Evolutionary conservation across 2,113 vertebrate species (phyloP).

Genomic region (Psittacus erithacus): DNA sequence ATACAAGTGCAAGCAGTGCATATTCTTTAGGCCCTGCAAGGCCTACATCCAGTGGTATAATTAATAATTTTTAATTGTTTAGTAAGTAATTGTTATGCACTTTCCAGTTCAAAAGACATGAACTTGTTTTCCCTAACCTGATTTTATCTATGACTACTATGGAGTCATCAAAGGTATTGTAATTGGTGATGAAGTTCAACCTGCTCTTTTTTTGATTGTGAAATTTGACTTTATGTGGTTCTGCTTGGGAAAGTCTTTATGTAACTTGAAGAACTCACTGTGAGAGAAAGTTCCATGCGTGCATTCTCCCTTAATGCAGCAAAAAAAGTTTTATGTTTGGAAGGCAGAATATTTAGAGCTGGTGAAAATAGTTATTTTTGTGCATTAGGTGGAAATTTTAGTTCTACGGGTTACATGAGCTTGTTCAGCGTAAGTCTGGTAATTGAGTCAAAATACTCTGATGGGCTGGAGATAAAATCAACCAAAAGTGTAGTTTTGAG

Average conservation of each 20-base stretch:
- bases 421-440: not conserved
- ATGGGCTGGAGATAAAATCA: not conserved
- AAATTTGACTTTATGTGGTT: conserved; percentile 13
- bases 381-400: not conserved
- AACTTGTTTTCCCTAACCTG: conserved; percentile 19
- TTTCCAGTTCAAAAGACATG: conserved; percentile 6
- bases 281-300: not conserved
- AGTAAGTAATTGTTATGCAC: conserved; percentile 12
- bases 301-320: not conserved
- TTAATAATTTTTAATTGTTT: conserved; percentile 57
- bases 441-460: not conserved
- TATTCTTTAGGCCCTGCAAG: conserved; percentile 34
- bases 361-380: not conserved
- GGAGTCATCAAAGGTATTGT: conserved; percentile 44
- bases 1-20: not conserved
- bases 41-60: conserved; percentile 44
- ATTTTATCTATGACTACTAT: conserved; percentile 39
- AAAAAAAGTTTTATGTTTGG: not conserved
- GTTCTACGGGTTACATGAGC: not conserved
- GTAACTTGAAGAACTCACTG: not conserved
- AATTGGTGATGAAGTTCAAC: conserved; percentile 32
- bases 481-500: not conserved
- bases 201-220: not conserved
- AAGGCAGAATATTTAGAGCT: not conserved
- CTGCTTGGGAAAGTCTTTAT: not conserved